phyloP scores from a whole-genome alignment of 1,140 invertebrate genomes.

The Riptortus pedestris region DNA sequence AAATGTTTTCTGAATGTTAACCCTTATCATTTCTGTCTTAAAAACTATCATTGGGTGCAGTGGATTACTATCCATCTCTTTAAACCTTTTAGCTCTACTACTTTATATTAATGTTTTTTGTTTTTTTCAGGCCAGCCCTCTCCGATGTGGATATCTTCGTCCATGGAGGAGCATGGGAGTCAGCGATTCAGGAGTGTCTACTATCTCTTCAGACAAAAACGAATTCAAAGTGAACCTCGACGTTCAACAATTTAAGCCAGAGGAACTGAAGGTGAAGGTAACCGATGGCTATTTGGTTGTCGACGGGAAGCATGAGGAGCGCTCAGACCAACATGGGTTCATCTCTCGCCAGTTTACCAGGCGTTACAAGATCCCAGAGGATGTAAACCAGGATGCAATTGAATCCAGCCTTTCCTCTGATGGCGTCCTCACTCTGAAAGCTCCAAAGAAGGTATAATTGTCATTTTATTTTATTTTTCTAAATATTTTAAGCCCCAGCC shows the following conservation, averaged over 20 bases:
- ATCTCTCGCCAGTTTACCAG: conserved; percentile 52
- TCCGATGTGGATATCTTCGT: conserved; percentile 20
- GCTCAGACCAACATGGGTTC: conserved; percentile 50
- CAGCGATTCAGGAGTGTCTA: conserved; percentile 19
- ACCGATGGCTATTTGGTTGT: conserved; percentile 52
- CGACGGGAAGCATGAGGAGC: conserved; percentile 58
- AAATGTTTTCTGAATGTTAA: not conserved
- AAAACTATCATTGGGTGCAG: not conserved
- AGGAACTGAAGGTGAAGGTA: conserved; percentile 66
- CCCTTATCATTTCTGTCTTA: not conserved
- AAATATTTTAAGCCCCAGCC: too few relatives aligned
- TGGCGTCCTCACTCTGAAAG: conserved; percentile 49
- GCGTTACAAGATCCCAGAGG: conserved; percentile 50
- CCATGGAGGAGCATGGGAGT: conserved; percentile 14
- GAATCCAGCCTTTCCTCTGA: conserved; percentile 51
- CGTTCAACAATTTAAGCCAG: conserved; percentile 66
- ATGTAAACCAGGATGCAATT: conserved; percentile 47
- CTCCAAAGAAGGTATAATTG: conserved; percentile 45
- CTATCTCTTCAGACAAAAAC: conserved; percentile 2
- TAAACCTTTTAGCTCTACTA: not conserved
- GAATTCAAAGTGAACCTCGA: conserved; percentile 48
- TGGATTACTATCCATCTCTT: not conserved
- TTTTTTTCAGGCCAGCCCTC: not conserved
- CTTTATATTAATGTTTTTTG: not conserved
- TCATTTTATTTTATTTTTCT: too few relatives aligned